Evolutionary conservation across 92 coral and sea anemone genomes (phyloP).

Genomic region (Parazoanthus darwini): DNA sequence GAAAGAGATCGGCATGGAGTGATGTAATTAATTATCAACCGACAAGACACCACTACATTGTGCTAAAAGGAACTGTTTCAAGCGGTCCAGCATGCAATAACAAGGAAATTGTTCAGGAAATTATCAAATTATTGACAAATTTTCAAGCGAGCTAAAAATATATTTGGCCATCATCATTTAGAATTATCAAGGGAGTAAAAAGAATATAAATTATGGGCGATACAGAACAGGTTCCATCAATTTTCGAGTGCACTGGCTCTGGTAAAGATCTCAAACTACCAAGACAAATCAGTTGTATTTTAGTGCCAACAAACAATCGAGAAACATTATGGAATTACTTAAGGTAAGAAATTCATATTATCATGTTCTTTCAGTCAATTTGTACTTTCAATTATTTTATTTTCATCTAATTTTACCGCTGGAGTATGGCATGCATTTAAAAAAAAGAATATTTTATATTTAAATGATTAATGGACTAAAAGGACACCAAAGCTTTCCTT

Average conservation of each 20-base stretch:
- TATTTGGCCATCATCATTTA: neutral
- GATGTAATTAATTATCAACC: neutral
- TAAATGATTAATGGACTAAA: no score
- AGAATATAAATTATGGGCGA: neutral
- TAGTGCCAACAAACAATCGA: no score
- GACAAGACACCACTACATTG: neutral
- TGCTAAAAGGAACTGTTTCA: neutral
- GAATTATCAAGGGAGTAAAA: neutral
- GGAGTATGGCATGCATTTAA: no score
- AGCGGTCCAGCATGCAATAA: neutral
- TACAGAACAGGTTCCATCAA: neutral
- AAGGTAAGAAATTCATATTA: neutral
- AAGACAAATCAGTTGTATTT: neutral
- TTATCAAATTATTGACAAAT: neutral
- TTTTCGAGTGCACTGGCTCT: neutral
- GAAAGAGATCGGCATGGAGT: neutral
- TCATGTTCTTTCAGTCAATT: no score
- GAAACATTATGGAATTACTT: neutral
- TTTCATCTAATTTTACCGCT: no score
- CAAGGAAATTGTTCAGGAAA: neutral
- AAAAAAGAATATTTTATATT: no score
- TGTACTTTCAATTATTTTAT: no score
- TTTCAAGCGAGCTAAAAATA: neutral
- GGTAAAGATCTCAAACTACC: neutral
- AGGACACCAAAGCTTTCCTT: no score